Base-by-base conservation (phyloP, 1,140 invertebrate species). In the Brachionus sp. region DNA sequence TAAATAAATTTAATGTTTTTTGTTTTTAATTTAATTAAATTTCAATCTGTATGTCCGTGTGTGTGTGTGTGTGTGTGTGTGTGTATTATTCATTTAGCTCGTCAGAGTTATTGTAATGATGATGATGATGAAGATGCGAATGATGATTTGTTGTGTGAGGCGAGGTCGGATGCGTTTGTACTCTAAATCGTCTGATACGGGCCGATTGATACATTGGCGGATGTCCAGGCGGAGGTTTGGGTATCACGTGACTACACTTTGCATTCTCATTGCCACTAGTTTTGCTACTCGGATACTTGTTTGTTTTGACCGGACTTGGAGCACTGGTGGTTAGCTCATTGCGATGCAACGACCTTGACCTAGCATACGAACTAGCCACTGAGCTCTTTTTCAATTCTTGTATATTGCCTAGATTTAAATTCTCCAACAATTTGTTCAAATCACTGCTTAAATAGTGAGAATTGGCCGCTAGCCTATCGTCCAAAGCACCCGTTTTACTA, bases 211-310 rank as follows among this genome's bases (percentile, higher is more conserved):
- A 75, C 1, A 25, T 39, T 19, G 50, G 77, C 39, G 77, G 77
- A 12, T 57, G 57, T 19, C 77, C 77, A 5, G 77, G 77, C 23
- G 77, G 77, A 1, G 77, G 77, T 29, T 80, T 80, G 6, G 77
- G 77, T 62, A 80, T 33, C 29, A 80, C 77, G 4, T 78, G 46
- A 19, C 12, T 78, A 13, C 10, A 5, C 9, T 35, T 39, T 0
- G 1, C n/a, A 6, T 13, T 33, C 10, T 75, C 9, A 25, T 44
- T 9, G 19, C 37, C n/a, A n/a, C n/a, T 23, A 19, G 33, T 10
- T 37, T 70, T 70, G 0, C 3, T 62, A 23, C 3, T 68, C 29
- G 25, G 10, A 4, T 25, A 64, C n/a, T 68, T 57, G 16, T 57
- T 57, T 1, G 50, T 42, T 7, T 70, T 70, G 33, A 33, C n/a